Evolutionary conservation across 2,888 invertebrate species (phyloP).

Genomic region (Caenorhabditis sulstoni): DNA sequence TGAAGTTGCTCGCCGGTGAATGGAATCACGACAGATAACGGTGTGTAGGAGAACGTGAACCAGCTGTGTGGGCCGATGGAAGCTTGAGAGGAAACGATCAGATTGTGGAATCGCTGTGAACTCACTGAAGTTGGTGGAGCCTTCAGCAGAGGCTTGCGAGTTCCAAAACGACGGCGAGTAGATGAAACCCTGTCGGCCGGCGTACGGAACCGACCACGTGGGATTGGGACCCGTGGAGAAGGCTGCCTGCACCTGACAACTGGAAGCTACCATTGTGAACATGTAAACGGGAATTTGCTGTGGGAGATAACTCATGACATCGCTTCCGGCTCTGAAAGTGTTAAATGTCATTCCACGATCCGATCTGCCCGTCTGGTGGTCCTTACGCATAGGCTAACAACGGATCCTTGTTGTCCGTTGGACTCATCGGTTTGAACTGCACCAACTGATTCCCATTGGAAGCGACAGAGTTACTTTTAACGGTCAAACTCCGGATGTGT

Average conservation of each 20-base stretch:
- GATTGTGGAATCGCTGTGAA: neutral
- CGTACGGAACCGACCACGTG: neutral
- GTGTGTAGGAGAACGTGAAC: slow-evolving; percentile 8
- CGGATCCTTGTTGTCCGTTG: neutral
- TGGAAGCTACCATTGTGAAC: slow-evolving; percentile 8
- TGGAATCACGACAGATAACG: neutral
- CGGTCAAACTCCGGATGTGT: slow-evolving; percentile 1
- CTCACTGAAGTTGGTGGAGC: slow-evolving; percentile 21
- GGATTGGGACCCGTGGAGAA: neutral
- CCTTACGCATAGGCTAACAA: slow-evolving; percentile 16
- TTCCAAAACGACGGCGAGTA: slow-evolving; percentile 25
- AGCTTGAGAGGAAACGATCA: neutral
- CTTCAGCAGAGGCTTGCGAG: neutral
- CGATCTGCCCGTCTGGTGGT: neutral
- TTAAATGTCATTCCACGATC: no score
- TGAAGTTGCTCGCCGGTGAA: neutral
- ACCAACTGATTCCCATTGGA: neutral
- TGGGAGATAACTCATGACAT: neutral
- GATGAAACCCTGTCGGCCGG: slow-evolving; percentile 23
- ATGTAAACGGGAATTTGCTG: slow-evolving; percentile 15
- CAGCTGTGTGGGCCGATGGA: neutral
- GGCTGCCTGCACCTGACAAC: neutral
- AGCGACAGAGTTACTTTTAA: neutral
- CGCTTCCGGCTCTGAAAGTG: neutral
- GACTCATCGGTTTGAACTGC: slow-evolving; percentile 13